phyloP scores from a whole-genome alignment of 1,140 invertebrate genomes.

The Galleria mellonella region DNA sequence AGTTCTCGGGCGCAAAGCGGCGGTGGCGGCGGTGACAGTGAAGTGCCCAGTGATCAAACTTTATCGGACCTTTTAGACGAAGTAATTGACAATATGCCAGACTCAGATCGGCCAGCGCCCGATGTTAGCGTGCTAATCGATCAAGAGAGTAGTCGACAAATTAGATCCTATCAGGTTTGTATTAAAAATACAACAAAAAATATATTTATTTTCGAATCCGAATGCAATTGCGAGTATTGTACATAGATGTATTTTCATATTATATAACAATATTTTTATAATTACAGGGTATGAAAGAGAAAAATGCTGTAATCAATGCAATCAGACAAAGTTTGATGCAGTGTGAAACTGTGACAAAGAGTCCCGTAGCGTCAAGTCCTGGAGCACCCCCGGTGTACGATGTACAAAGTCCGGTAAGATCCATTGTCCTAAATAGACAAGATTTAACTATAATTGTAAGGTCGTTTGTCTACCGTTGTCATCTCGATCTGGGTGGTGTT shows the following conservation, averaged over 20 bases:
- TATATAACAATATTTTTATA: too few relatives aligned
- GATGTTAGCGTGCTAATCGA: slow-evolving; percentile 43
- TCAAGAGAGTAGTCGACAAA: slow-evolving; percentile 23
- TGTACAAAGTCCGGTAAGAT: slow-evolving; percentile 60
- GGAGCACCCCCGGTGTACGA: slow-evolving; percentile 80
- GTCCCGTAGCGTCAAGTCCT: slow-evolving; percentile 78
- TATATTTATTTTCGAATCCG: too few relatives aligned
- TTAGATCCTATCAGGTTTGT: not conserved
- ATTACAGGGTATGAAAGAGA: slow-evolving; percentile 79
- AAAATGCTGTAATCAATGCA: slow-evolving; percentile 86
- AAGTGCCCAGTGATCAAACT: slow-evolving; percentile 78
- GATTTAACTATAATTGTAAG: too few relatives aligned
- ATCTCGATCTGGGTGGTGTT: too few relatives aligned
- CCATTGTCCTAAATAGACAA: too few relatives aligned
- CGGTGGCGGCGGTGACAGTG: slow-evolving; percentile 34
- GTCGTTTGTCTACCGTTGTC: too few relatives aligned
- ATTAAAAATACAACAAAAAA: not conserved
- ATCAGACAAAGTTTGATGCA: slow-evolving; percentile 95
- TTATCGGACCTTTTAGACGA: slow-evolving; percentile 89
- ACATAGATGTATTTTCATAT: too few relatives aligned
- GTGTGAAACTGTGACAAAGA: slow-evolving; percentile 79
- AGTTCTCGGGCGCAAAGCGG: slow-evolving; percentile 25
- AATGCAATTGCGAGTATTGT: too few relatives aligned
- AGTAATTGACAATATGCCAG: slow-evolving; percentile 82
- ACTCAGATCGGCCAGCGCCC: slow-evolving; percentile 41